Percentiles rank a stretch among this genome's conserved stretches.
Evolutionary conservation across 2,797 vertebrate species (phyloP).

Genomic region (Xiphophorus birchmanni): DNA sequence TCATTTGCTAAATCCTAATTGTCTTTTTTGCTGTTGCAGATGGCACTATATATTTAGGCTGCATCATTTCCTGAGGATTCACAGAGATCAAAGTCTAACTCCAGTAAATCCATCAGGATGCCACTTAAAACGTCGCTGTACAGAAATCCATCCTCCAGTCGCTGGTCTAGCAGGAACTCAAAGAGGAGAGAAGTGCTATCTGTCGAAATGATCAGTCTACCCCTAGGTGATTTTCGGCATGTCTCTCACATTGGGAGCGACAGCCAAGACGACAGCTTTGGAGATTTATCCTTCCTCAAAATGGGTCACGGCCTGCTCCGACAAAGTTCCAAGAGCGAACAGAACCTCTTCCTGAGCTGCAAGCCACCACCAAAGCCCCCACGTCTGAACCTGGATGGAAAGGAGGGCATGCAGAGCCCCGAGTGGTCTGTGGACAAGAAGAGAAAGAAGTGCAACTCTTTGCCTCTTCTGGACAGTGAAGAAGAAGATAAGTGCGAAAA

Average conservation of each 20-base stretch:
- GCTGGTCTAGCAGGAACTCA: conserved; percentile 75
- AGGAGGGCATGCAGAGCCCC: conserved; percentile 72
- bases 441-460: conserved; percentile 79
- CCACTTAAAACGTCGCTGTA: conserved; percentile 71
- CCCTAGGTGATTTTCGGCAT: conserved; percentile 85
- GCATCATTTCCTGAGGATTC: conserved; percentile 33
- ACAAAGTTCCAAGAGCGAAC: conserved; percentile 85
- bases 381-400: conserved; percentile 86
- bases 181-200: conserved; percentile 80
- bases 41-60: conserved; percentile 33
- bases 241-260: conserved; percentile 79
- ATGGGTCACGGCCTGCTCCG: conserved; percentile 80
- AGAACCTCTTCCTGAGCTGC: conserved; percentile 86
- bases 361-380: conserved; percentile 91
- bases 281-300: conserved; percentile 85
- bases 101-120: conserved; percentile 65
- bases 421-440: conserved; percentile 61
- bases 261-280: conserved; percentile 83
- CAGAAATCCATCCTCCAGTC: conserved; percentile 69
- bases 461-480: conserved; percentile 73
- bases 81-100: conserved; percentile 11
- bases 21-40: conserved; percentile 50
- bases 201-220: conserved; percentile 86
- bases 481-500: conserved; percentile 62
- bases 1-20: conserved; percentile 23